Conservation (phyloP, 2,797 vertebrate genomes). For the Chanos chanos region DNA sequence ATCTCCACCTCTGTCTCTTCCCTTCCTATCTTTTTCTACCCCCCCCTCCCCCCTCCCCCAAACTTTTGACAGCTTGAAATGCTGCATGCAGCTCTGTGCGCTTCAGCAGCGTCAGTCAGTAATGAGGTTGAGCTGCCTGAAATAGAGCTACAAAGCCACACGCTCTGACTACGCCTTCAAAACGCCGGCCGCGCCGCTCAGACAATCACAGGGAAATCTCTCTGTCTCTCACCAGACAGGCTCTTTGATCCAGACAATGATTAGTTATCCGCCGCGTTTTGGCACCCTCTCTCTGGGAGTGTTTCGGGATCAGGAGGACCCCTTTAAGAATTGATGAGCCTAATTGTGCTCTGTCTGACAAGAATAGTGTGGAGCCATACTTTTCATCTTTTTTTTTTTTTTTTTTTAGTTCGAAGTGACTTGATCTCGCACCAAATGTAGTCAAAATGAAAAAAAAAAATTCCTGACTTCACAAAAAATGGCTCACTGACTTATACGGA, state of each 20-base stretch:
- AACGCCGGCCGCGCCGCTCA: too few species aligned
- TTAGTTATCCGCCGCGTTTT: conserved; percentile 69
- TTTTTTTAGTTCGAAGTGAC: neutral
- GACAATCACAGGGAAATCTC: too few species aligned
- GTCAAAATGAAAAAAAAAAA: too few species aligned
- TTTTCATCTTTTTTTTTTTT: neutral
- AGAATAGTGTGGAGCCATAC: neutral
- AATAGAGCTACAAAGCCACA: conserved; percentile 71
- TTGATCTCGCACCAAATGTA: neutral
- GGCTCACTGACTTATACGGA: too few species aligned
- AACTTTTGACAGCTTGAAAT: conserved; percentile 70
- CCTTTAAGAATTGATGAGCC: too few species aligned
- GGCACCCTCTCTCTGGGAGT: conserved; percentile 43
- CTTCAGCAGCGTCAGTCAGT: conserved; percentile 64
- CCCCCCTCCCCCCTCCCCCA: too few species aligned
- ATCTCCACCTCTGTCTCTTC: too few species aligned
- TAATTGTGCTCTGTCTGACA: conserved; percentile 26
- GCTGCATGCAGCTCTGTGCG: conserved; percentile 68
- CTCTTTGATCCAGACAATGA: conserved; percentile 72
- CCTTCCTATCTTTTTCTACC: too few species aligned
- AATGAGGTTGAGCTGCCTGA: conserved; percentile 74
- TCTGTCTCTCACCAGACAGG: conserved; percentile 60
- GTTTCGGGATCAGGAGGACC: neutral
- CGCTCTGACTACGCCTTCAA: conserved; percentile 69
- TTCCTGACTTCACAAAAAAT: too few species aligned